Conservation (phyloP, 2,113 vertebrate species). For the Sylvilagus bachmani region DNA sequence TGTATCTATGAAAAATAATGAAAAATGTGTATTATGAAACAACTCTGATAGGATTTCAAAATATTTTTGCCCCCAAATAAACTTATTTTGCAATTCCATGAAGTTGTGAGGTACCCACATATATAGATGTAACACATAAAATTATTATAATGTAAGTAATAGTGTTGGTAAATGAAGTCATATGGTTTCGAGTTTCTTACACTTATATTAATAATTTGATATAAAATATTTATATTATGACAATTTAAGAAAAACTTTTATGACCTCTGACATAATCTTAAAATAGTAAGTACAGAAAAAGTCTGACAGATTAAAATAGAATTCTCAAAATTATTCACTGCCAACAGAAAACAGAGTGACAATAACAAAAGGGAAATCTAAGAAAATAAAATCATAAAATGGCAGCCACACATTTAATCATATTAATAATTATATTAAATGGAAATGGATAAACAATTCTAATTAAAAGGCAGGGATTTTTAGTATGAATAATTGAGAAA, state of each 20-base stretch:
- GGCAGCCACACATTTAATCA: neutral
- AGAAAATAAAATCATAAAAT: neutral
- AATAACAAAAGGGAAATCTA: neutral
- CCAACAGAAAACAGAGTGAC: neutral
- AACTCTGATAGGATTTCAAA: too few relatives aligned
- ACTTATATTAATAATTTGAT: slow-evolving; percentile 10
- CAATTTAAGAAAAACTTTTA: neutral
- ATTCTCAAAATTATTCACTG: slow-evolving; percentile 29
- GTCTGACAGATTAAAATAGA: neutral
- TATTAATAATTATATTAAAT: neutral
- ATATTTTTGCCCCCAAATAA: too few relatives aligned
- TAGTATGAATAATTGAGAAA: slow-evolving; percentile 4
- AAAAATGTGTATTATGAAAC: too few relatives aligned
- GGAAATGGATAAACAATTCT: neutral
- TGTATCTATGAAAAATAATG: too few relatives aligned
- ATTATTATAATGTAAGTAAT: neutral
- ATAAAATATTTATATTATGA: neutral
- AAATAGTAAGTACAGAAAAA: slow-evolving; percentile 30
- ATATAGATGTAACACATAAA: neutral
- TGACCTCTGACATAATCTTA: neutral
- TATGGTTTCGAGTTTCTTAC: neutral
- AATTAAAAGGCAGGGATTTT: neutral
- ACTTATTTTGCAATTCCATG: too few relatives aligned
- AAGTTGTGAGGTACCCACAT: too few relatives aligned
- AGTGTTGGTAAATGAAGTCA: neutral